Percentiles rank a stretch among this genome's conserved stretches.
phyloP scores from a whole-genome alignment of 2,113 vertebrate species.

The Suricata suricatta region DNA sequence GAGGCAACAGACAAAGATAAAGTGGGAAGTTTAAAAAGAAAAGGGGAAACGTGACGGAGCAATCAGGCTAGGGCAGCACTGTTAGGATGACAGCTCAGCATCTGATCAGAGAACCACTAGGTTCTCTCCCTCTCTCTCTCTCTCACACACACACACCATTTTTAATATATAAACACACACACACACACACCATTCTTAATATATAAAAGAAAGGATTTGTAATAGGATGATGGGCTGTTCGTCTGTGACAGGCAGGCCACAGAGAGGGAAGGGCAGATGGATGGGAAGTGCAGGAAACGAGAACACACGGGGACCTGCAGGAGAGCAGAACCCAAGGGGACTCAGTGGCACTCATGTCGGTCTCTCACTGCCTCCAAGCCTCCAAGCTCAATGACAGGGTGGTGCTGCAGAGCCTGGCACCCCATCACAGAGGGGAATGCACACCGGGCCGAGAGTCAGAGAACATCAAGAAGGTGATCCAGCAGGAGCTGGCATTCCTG shows the following conservation, averaged over 20 bases:
- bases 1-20: neutral
- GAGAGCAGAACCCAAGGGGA: neutral
- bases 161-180: neutral
- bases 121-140: too few relatives aligned
- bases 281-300: neutral
- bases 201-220: neutral
- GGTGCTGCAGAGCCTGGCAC: neutral
- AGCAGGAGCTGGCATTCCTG: neutral
- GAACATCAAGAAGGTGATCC: neutral
- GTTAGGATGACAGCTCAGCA: neutral
- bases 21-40: neutral
- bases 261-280: neutral
- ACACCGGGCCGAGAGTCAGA: neutral
- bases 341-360: neutral
- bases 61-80: neutral
- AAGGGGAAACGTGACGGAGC: neutral
- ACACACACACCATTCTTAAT: neutral
- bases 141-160: neutral
- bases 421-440: neutral
- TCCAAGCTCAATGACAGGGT: rapidly evolving
- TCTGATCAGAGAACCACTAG: neutral
- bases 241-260: neutral
- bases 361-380: neutral
- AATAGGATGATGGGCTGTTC: neutral
- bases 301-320: neutral